Percentiles rank a stretch among this genome's conserved stretches.
Conservation (phyloP, 2,888 invertebrate genomes). For the Coremacera marginata region DNA sequence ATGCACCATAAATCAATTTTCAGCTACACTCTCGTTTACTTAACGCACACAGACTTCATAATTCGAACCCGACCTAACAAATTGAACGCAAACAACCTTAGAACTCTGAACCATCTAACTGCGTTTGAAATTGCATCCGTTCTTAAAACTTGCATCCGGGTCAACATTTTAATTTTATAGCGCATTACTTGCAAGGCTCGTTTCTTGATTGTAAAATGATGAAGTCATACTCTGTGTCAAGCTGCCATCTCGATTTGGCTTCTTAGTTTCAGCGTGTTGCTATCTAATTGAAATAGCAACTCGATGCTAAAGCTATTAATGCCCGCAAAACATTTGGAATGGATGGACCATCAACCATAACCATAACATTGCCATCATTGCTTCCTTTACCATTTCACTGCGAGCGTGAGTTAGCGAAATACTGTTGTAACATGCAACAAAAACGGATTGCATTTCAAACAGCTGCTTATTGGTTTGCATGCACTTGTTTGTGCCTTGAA, state of each 20-base stretch:
- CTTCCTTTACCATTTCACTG: background rate
- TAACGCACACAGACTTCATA: background rate
- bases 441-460: slow-evolving; percentile 19
- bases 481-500: slow-evolving; percentile 12
- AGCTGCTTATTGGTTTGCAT: background rate
- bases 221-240: background rate
- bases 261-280: background rate
- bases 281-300: slow-evolving; percentile 68
- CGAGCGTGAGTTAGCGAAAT: background rate
- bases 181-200: slow-evolving; percentile 10
- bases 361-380: background rate
- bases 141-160: too few relatives aligned
- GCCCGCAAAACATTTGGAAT: slow-evolving; percentile 55
- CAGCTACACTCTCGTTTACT: slow-evolving; percentile 47
- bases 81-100: background rate
- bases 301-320: slow-evolving; percentile 67
- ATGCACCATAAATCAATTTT: slow-evolving; percentile 62
- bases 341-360: background rate
- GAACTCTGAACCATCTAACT: background rate
- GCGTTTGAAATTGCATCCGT: background rate
- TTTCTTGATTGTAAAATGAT: background rate
- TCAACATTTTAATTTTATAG: background rate
- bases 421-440: slow-evolving; percentile 18
- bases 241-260: background rate
- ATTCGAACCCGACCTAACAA: too few relatives aligned